These are phyloP conservation scores for Craterocephalus amniculus DNA, from an alignment of 2,797 vertebrate genomes.

Conservation along the genomic window DNA sequence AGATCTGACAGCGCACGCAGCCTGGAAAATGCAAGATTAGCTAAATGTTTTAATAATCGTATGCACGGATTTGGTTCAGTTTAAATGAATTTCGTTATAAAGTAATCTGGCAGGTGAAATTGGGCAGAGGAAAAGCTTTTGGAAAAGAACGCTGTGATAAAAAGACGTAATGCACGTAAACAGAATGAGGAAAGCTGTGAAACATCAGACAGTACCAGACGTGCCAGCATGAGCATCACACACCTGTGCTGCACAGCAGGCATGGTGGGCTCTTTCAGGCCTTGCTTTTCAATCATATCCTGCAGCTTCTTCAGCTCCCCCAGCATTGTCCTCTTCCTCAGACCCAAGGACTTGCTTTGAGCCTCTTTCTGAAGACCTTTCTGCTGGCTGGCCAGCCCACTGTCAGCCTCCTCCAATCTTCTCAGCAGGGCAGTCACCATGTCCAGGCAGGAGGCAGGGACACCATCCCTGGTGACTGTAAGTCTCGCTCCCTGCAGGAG, in stretches of 20 bases:
- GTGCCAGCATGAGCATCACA: constrained; percentile 1
- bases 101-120: no score
- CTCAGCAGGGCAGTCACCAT: constrained; percentile 75
- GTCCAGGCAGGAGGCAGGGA: constrained; percentile 78
- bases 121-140: no score
- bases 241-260: constrained; percentile 95
- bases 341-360: constrained; percentile 71
- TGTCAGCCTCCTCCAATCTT: constrained; percentile 73
- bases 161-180: no score
- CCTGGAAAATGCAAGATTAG: constrained; percentile 68
- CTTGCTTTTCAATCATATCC: constrained; percentile 78
- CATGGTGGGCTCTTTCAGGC: constrained; percentile 90
- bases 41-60: not conserved
- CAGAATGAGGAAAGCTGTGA: no score
- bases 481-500: constrained; percentile 82
- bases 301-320: constrained; percentile 86
- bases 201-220: not conserved
- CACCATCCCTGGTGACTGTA: constrained; percentile 75
- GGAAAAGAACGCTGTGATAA: no score
- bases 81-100: no score
- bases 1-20: constrained; percentile 86
- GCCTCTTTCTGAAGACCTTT: constrained; percentile 73
- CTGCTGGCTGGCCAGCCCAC: constrained; percentile 67
- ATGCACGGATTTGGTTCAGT: no score
- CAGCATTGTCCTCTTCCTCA: constrained; percentile 81